phyloP scores from a whole-genome alignment of 2,888 invertebrate species.

The Capitulum mitella region DNA sequence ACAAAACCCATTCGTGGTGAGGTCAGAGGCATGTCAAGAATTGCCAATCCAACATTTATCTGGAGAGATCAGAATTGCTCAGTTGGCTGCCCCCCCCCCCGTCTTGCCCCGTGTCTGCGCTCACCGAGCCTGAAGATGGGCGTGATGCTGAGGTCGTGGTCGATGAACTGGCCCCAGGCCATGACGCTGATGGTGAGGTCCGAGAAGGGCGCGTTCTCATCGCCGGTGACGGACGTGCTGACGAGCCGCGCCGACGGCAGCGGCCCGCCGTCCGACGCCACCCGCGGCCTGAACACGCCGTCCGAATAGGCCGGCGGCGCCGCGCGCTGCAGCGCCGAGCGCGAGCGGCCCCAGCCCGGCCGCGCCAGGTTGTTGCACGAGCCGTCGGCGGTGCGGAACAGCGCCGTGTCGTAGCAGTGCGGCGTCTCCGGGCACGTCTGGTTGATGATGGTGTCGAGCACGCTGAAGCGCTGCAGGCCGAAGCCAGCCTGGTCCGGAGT shows the following conservation, averaged over 20 bases:
- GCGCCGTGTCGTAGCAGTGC: constrained; percentile 33
- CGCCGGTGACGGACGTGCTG: constrained; percentile 29
- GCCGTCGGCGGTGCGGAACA: constrained; percentile 32
- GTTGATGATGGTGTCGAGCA: constrained; percentile 36
- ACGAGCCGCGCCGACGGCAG: constrained; percentile 39
- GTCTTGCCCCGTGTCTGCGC: too few species aligned
- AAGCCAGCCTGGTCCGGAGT: constrained; percentile 33
- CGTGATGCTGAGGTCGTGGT: constrained; percentile 34
- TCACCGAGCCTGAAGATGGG: constrained; percentile 36
- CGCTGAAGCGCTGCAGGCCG: constrained; percentile 37
- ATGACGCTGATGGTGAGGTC: constrained; percentile 34
- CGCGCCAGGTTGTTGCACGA: constrained; percentile 34
- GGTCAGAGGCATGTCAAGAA: too few species aligned
- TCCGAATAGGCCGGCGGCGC: constrained; percentile 34
- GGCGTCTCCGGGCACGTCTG: constrained; percentile 37
- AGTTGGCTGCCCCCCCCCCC: too few species aligned
- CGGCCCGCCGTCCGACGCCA: constrained; percentile 35
- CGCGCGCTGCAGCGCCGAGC: constrained; percentile 34
- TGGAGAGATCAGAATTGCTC: too few species aligned
- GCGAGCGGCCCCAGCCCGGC: constrained; percentile 32
- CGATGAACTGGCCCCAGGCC: constrained; percentile 36
- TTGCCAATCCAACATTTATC: too few species aligned
- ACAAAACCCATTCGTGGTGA: too few species aligned
- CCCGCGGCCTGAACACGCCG: constrained; percentile 36
- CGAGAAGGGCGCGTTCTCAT: constrained; percentile 25